Conservation (phyloP, 2,113 vertebrate genomes). For the Geothlypis trichas region DNA sequence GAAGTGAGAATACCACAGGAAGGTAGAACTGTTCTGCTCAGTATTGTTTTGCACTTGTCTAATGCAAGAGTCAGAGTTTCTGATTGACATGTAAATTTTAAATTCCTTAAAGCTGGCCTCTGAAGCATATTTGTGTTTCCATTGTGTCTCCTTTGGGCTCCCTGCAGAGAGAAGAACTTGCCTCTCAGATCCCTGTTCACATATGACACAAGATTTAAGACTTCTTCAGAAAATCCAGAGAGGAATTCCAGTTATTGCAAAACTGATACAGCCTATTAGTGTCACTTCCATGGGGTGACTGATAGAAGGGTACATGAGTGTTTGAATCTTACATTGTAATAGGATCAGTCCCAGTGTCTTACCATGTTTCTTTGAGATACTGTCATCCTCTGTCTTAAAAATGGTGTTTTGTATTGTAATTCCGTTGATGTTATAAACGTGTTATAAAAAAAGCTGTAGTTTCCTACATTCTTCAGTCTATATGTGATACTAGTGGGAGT, state of each 20-base stretch:
- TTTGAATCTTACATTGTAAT: not conserved
- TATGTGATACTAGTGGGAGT: not conserved
- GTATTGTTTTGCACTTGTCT: not conserved
- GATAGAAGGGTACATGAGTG: not conserved
- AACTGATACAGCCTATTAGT: not conserved
- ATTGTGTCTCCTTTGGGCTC: not conserved
- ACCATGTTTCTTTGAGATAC: not conserved
- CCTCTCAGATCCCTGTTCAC: not conserved
- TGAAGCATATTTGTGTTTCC: not conserved
- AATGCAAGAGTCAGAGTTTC: not conserved
- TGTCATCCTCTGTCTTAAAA: fast-evolving
- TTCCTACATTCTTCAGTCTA: not conserved
- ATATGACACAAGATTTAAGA: not conserved
- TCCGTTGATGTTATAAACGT: not conserved
- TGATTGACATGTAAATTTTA: not conserved
- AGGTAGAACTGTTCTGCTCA: not conserved
- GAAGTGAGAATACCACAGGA: not conserved
- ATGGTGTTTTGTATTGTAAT: not conserved
- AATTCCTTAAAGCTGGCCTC: not conserved
- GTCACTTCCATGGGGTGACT: not conserved
- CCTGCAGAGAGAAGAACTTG: not conserved
- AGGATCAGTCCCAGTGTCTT: not conserved
- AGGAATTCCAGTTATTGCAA: not conserved
- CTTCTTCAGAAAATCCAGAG: not conserved
- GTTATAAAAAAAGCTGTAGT: not conserved